These are phyloP conservation scores for Drosophila orena DNA, from an alignment of 1,140 invertebrate genomes.

Conservation along the genomic window DNA sequence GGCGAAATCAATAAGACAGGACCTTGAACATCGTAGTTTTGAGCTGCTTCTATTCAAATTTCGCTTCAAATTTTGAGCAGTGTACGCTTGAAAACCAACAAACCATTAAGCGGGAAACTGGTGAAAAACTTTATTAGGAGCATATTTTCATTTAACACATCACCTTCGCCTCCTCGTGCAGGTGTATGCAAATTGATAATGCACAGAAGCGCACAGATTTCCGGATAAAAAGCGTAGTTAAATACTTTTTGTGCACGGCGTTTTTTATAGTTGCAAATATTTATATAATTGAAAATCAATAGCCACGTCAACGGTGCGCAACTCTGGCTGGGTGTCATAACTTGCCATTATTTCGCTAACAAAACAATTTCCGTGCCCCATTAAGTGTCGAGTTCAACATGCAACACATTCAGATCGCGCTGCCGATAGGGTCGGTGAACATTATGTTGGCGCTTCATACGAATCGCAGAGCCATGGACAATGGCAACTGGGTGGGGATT, in stretches of 20 bases:
- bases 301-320: background rate
- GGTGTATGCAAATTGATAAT: conserved; percentile 24
- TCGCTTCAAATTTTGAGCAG: too few species aligned
- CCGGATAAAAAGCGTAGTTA: conserved; percentile 16
- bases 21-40: too few species aligned
- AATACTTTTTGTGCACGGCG: background rate
- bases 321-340: background rate
- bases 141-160: conserved; percentile 24
- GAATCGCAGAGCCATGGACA: background rate
- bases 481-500: background rate
- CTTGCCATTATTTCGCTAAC: conserved; percentile 1
- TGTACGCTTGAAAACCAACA: background rate
- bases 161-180: background rate
- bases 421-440: background rate
- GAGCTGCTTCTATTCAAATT: too few species aligned
- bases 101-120: conserved; percentile 6
- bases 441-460: background rate
- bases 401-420: background rate
- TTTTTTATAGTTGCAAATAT: conserved; percentile 8
- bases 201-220: background rate
- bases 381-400: background rate
- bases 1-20: too few species aligned
- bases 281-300: conserved; percentile 49
- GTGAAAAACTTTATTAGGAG: background rate
- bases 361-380: background rate